phyloP scores from a whole-genome alignment of 2,113 vertebrate species.

The Falcunculus frontatus region DNA sequence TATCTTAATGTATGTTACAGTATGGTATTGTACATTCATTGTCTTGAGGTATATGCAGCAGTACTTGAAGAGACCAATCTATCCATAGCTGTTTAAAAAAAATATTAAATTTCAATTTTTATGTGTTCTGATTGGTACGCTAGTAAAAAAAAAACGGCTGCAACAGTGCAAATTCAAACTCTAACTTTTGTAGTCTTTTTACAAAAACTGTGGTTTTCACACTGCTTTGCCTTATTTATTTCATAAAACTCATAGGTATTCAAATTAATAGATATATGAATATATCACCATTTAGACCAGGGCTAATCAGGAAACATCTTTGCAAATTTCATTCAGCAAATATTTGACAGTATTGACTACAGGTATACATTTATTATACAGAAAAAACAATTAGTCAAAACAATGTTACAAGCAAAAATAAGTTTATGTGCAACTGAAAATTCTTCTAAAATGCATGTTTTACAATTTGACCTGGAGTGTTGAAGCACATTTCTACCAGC shows the following conservation, averaged over 20 bases:
- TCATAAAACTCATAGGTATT: not conserved
- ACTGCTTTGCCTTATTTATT: not conserved
- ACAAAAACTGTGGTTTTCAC: not conserved
- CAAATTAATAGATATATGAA: not conserved
- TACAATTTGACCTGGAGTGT: not conserved
- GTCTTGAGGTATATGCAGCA: not conserved
- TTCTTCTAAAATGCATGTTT: not conserved
- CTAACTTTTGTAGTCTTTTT: not conserved
- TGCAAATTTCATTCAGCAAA: not conserved
- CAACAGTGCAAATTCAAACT: constrained; percentile 2
- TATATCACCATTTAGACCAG: not conserved
- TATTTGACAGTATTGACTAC: not conserved
- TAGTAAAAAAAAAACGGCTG: not conserved
- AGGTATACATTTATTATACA: not conserved
- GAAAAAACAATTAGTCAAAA: not conserved
- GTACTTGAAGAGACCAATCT: not conserved
- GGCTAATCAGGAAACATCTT: not conserved
- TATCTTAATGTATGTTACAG: not conserved
- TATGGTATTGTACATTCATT: constrained; percentile 4
- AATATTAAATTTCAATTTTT: constrained; percentile 1
- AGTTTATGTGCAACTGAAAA: not conserved
- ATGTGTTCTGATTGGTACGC: not conserved
- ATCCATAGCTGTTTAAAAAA: not conserved
- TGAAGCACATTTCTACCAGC: not conserved
- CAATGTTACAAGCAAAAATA: not conserved